Evolutionary conservation across 2,797 vertebrate genomes (phyloP).

Genomic region (Lepus townsendii): DNA sequence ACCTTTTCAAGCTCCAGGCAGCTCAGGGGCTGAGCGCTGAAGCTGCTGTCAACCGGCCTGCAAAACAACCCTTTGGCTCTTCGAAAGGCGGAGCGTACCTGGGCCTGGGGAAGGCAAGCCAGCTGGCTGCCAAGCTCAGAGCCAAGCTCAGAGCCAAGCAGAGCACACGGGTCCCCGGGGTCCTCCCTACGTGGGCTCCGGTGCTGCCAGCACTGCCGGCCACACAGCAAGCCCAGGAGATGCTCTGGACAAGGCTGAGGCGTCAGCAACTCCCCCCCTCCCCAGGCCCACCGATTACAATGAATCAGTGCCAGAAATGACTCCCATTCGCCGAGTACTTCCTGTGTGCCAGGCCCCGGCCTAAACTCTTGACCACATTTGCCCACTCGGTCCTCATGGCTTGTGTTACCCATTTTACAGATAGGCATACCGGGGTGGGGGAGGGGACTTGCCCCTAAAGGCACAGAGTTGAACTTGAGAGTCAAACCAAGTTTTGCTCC

Average conservation of each 20-base stretch:
- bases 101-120: fast-evolving
- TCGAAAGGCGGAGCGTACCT: neutral
- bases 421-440: neutral
- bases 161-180: neutral
- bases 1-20: constrained; percentile 43
- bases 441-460: neutral
- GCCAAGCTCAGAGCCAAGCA: neutral
- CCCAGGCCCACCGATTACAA: no score
- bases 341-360: neutral
- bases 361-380: neutral
- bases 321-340: neutral
- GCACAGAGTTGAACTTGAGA: neutral
- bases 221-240: neutral
- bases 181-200: no score
- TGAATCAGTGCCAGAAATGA: no score
- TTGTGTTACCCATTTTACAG: neutral
- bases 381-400: no score
- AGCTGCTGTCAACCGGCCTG: neutral
- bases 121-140: constrained; percentile 34
- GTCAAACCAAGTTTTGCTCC: neutral
- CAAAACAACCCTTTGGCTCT: neutral
- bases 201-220: neutral
- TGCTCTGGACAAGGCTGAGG: no score
- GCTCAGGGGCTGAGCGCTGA: neutral
- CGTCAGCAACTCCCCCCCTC: neutral